Evolutionary conservation across 92 coral and sea anemone species (phyloP).

Genomic region (Porites rus): DNA sequence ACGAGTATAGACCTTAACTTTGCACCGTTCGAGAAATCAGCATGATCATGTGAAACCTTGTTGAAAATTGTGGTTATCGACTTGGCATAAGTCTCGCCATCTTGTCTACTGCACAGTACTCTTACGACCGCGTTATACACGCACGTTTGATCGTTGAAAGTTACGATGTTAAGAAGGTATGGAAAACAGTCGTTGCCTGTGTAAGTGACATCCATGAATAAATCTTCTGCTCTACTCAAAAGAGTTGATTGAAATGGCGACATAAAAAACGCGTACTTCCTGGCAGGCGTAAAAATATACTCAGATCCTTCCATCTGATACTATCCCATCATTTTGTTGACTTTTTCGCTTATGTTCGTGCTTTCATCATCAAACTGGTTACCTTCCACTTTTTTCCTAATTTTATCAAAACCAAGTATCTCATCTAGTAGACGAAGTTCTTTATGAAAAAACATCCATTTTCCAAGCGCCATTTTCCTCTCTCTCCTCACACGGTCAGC

Average conservation of each 20-base stretch:
- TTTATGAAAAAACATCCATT: constrained; percentile 36
- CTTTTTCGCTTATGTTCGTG: constrained; percentile 39
- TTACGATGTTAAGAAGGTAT: constrained; percentile 36
- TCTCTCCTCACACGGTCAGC: constrained; percentile 61
- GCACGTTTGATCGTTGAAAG: constrained; percentile 42
- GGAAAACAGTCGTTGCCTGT: constrained; percentile 52
- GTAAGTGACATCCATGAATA: constrained; percentile 35
- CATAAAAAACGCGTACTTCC: constrained; percentile 64
- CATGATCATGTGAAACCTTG: constrained; percentile 44
- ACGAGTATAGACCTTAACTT: constrained; percentile 57
- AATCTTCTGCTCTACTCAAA: constrained; percentile 51
- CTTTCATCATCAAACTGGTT: constrained; percentile 39
- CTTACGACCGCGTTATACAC: constrained; percentile 45
- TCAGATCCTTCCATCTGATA: constrained; percentile 61
- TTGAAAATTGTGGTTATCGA: constrained; percentile 40
- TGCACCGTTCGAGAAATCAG: constrained; percentile 39
- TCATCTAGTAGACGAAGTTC: constrained; percentile 52
- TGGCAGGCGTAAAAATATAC: constrained; percentile 52
- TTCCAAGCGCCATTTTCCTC: constrained; percentile 48
- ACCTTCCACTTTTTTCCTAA: constrained; percentile 62
- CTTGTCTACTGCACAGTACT: constrained; percentile 66
- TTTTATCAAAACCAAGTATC: constrained; percentile 41
- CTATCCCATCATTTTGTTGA: constrained; percentile 55
- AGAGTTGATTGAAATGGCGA: constrained; percentile 56
- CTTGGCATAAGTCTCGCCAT: constrained; percentile 51